phyloP scores from a whole-genome alignment of 2,888 invertebrate genomes.

The Dendrolimus pini region DNA sequence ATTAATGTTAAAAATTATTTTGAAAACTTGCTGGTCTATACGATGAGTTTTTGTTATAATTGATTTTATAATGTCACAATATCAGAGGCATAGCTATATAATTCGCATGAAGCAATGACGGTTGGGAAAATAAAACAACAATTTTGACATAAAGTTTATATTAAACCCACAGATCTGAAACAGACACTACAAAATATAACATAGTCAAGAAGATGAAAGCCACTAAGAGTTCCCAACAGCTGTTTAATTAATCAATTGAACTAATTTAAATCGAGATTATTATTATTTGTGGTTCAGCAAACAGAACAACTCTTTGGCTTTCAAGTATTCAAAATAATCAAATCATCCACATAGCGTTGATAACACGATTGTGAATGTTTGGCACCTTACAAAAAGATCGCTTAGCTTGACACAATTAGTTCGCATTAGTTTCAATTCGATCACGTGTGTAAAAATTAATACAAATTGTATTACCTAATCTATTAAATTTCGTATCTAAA shows the following conservation, averaged over 20 bases:
- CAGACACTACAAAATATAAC: conserved; percentile 13
- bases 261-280: background rate
- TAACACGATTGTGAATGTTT: conserved; percentile 17
- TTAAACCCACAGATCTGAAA: conserved; percentile 69
- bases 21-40: too few species aligned
- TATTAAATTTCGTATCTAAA: background rate
- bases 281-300: background rate
- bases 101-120: conserved; percentile 39
- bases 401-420: conserved; percentile 29
- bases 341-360: conserved; percentile 6
- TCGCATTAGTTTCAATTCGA: conserved; percentile 29
- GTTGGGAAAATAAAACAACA: conserved; percentile 61
- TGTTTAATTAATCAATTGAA: background rate
- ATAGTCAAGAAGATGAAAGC: conserved; percentile 10
- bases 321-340: conserved; percentile 1
- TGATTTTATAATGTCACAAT: too few species aligned
- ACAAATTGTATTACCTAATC: background rate
- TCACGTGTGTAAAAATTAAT: conserved; percentile 10
- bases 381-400: conserved; percentile 23
- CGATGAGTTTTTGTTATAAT: too few species aligned
- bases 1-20: too few species aligned
- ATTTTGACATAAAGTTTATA: conserved; percentile 73
- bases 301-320: background rate
- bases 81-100: conserved; percentile 6
- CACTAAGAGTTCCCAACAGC: background rate